These are phyloP conservation scores for Drosophila flavopinicola DNA, from an alignment of 2,888 invertebrate species.

Conservation along the genomic window DNA sequence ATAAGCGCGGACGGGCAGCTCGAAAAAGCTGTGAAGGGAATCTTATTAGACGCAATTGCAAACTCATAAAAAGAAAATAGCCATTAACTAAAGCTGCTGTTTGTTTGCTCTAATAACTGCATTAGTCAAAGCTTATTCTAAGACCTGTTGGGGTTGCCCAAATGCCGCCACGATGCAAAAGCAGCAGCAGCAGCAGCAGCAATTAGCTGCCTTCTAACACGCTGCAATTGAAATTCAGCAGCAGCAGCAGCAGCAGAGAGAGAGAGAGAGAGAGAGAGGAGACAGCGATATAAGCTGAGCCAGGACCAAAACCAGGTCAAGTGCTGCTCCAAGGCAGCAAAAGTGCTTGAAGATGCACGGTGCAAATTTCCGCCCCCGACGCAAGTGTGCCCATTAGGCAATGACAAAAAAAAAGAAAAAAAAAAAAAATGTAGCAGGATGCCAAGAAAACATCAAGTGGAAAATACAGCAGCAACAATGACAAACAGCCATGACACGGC, in stretches of 20 bases:
- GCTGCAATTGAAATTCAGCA: conserved; percentile 24
- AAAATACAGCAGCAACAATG: conserved; percentile 23
- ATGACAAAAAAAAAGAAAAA: conserved; percentile 35
- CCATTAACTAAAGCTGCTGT: not conserved
- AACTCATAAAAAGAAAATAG: too few relatives aligned
- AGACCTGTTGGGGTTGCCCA: not conserved
- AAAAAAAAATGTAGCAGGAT: conserved; percentile 13
- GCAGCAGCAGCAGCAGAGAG: conserved; percentile 14
- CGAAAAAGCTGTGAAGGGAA: too few relatives aligned
- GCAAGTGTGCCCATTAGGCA: conserved; percentile 72
- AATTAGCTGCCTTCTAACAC: conserved; percentile 33
- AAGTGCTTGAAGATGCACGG: conserved; percentile 37
- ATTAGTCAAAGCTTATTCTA: conserved; percentile 6
- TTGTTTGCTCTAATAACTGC: conserved; percentile 1
- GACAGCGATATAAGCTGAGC: conserved; percentile 6
- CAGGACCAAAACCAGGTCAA: conserved; percentile 62
- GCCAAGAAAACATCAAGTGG: conserved; percentile 41
- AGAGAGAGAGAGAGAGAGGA: not conserved
- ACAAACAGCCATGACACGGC: conserved; percentile 57
- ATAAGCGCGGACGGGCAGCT: too few relatives aligned
- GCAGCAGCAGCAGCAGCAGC: conserved; percentile 18
- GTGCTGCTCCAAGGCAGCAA: conserved; percentile 54
- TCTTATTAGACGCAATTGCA: too few relatives aligned
- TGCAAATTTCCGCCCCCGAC: conserved; percentile 30
- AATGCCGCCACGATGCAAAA: conserved; percentile 3